phyloP scores from a whole-genome alignment of 2,888 invertebrate genomes.

The Drosophila multiciliata region DNA sequence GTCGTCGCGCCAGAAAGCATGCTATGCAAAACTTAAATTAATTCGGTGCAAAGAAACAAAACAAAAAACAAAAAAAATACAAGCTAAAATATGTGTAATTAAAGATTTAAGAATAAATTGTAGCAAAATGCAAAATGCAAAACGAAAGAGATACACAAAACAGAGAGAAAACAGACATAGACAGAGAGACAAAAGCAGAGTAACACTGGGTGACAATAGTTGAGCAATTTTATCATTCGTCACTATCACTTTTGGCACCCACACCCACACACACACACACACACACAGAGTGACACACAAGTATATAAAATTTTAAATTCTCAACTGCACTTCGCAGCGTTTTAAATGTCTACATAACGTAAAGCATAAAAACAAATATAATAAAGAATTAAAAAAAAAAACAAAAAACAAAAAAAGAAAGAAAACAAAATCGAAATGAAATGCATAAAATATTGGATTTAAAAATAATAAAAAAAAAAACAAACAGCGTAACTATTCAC shows the following conservation, averaged over 20 bases:
- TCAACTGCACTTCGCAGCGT: constrained; percentile 75
- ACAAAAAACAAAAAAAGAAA: background rate
- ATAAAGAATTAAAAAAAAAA: constrained; percentile 2
- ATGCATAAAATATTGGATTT: constrained; percentile 68
- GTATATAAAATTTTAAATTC: constrained; percentile 66
- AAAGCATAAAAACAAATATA: constrained; percentile 34
- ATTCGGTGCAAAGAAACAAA: constrained; percentile 6
- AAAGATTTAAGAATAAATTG: constrained; percentile 32
- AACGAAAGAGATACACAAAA: background rate
- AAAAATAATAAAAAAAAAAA: constrained; percentile 40
- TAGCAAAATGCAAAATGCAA: constrained; percentile 22
- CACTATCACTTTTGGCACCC: constrained; percentile 17
- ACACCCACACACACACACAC: constrained; percentile 1
- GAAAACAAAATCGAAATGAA: constrained; percentile 30
- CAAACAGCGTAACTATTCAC: constrained; percentile 40
- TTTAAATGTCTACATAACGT: constrained; percentile 71
- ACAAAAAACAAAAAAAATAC: constrained; percentile 9
- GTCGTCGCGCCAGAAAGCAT: constrained; percentile 14
- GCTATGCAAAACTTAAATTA: constrained; percentile 1
- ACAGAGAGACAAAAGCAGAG: background rate
- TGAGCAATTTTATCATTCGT: constrained; percentile 3
- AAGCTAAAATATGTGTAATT: constrained; percentile 17
- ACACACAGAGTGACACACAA: constrained; percentile 16
- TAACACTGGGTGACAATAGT: constrained; percentile 9
- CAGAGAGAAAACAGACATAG: constrained; percentile 2